Evolutionary conservation across 1,140 invertebrate genomes (phyloP), one percentile per base, ranked within the genome.

Genomic region (Choristoneura fumiferana): DNA sequence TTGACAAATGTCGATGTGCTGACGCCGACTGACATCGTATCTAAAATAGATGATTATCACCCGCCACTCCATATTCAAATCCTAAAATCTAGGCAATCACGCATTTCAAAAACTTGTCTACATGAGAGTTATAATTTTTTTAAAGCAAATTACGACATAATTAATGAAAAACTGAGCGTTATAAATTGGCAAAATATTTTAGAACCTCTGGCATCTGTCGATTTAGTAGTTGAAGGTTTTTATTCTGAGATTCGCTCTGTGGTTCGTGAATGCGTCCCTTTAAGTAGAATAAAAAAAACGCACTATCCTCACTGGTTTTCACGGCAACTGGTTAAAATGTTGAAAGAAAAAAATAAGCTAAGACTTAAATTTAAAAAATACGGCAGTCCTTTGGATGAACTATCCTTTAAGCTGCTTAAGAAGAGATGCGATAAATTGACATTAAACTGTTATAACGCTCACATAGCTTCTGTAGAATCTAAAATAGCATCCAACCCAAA

Each of bases 271-370:
- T 13, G n/a, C 6, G 49, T 53, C 1, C 49, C 49, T 8, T 8
- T 4, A 33, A 29, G 1, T 1, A 53, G 4, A 6, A 29, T 34
- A 5, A 53, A 53, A 53, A 34, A 53, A 1, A 4, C 2, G 3
- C 2, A 53, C 2, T n/a, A 29, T 15, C 54, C 54, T 10, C 22
- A 8, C n/a, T 55, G 54, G 54, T 55, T 38, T 39, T 29, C 15
- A 14, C 6, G 12, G 8, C 2, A 13, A 10, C 35, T 36, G 6
- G 37, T 55, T 33, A 17, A 12, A 55, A 6, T 22, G n/a, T 15
- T 55, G 3, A 36, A 38, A 9, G 54, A 55, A 38, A 55, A 52
- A 55, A 55, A 55, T 18, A 36, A 33, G 8, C 2, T 17, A 5
- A 6, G 36, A 9, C 9, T 15, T 6, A 36, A 12, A 37, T 38